Evolutionary conservation across 2,113 vertebrate genomes (phyloP).

Genomic region (Pimephales promelas): DNA sequence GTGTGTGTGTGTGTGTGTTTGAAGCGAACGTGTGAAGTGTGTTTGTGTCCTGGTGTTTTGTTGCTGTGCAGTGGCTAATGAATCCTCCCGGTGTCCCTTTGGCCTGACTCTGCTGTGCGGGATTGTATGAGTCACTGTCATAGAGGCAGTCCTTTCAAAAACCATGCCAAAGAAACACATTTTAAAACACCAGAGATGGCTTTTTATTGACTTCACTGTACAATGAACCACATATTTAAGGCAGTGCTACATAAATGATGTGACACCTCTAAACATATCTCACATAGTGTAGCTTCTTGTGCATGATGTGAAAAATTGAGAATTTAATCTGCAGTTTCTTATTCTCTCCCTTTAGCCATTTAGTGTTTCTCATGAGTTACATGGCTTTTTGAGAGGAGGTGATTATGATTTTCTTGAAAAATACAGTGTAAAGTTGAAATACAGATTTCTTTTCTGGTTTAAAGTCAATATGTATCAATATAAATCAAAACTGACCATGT

Average conservation of each 20-base stretch:
- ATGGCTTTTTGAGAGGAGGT: background rate
- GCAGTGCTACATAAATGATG: slow-evolving; percentile 72
- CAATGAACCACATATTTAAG: slow-evolving; percentile 74
- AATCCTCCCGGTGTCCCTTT: background rate
- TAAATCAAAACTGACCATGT: background rate
- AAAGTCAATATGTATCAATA: background rate
- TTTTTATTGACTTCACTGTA: slow-evolving; percentile 77
- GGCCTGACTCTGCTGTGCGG: background rate
- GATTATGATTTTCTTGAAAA: slow-evolving; percentile 6
- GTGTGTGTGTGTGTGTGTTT: background rate
- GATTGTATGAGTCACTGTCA: background rate
- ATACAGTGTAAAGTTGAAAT: slow-evolving; percentile 1
- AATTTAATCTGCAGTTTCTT: background rate
- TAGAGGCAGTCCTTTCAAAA: background rate
- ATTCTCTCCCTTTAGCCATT: background rate
- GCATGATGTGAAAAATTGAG: slow-evolving; percentile 28
- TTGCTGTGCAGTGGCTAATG: slow-evolving; percentile 7
- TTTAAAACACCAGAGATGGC: slow-evolving; percentile 70
- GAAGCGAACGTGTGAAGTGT: background rate
- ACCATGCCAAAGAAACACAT: slow-evolving; percentile 60
- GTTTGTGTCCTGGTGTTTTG: slow-evolving; percentile 13
- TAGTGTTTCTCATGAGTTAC: background rate
- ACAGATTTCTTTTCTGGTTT: background rate
- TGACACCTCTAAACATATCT: slow-evolving; percentile 64
- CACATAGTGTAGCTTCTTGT: slow-evolving; percentile 69